Evolutionary conservation across 2,797 vertebrate genomes (phyloP).

Genomic region (Aldrovandia affinis): DNA sequence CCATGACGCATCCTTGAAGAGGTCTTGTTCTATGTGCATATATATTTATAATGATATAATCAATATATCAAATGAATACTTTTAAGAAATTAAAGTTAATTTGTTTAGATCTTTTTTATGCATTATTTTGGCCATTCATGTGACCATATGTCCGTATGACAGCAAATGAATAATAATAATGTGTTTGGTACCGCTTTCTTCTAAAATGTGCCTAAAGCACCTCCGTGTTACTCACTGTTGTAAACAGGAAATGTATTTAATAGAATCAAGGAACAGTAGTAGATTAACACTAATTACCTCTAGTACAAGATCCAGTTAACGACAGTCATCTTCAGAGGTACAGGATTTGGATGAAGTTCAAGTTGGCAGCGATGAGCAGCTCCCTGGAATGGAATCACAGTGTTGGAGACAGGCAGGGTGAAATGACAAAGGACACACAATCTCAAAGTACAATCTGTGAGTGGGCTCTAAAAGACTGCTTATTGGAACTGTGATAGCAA

Average conservation of each 20-base stretch:
- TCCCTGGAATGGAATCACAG: conserved; percentile 67
- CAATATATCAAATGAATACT: background rate
- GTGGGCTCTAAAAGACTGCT: background rate
- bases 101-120: too few relatives aligned
- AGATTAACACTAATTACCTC: conserved; percentile 25
- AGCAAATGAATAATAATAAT: too few relatives aligned
- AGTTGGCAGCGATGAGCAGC: conserved; percentile 28
- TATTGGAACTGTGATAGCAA: conserved; percentile 5
- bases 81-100: too few relatives aligned
- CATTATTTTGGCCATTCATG: background rate
- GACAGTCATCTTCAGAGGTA: conserved; percentile 22
- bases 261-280: background rate
- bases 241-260: background rate
- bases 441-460: background rate
- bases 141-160: too few relatives aligned
- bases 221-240: background rate
- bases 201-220: background rate
- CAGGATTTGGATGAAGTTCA: conserved; percentile 29
- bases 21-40: background rate
- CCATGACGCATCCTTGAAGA: background rate
- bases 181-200: too few relatives aligned
- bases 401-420: conserved; percentile 26
- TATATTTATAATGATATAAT: background rate
- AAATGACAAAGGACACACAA: background rate
- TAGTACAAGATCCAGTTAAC: conserved; percentile 27